Percentiles rank a stretch among this genome's conserved stretches.
These are phyloP conservation scores for Liasis olivaceus DNA, from an alignment of 2,797 vertebrate species.

Conservation along the genomic window DNA sequence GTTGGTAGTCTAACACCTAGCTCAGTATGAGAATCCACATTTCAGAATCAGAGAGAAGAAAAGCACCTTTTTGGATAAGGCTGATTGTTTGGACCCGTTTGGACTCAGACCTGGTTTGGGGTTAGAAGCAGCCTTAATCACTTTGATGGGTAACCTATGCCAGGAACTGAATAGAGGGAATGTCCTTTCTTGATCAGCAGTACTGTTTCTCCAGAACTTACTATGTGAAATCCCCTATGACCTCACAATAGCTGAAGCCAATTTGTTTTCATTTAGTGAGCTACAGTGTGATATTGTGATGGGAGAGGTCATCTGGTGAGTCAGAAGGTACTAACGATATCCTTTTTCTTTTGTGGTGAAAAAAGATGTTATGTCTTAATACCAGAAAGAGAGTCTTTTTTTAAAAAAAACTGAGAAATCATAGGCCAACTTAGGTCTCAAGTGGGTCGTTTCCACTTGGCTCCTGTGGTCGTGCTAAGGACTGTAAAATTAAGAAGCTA, in stretches of 20 bases:
- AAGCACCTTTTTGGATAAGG: no score
- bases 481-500: not conserved
- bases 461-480: not conserved
- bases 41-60: no score
- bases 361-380: not conserved
- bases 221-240: not conserved
- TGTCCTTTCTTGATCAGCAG: not conserved
- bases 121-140: not conserved
- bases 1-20: no score
- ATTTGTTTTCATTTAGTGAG: not conserved
- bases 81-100: no score
- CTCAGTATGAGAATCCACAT: no score
- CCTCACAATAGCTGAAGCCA: not conserved
- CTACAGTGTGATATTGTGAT: not conserved
- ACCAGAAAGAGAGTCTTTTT: not conserved
- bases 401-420: not conserved
- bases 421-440: not conserved
- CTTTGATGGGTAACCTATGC: not conserved
- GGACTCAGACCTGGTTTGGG: not conserved
- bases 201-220: not conserved
- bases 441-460: not conserved
- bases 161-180: not conserved
- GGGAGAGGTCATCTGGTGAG: not conserved
- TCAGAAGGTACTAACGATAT: not conserved
- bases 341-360: not conserved